Conservation (phyloP, 2,113 vertebrate genomes). For the Percina caprodes region DNA sequence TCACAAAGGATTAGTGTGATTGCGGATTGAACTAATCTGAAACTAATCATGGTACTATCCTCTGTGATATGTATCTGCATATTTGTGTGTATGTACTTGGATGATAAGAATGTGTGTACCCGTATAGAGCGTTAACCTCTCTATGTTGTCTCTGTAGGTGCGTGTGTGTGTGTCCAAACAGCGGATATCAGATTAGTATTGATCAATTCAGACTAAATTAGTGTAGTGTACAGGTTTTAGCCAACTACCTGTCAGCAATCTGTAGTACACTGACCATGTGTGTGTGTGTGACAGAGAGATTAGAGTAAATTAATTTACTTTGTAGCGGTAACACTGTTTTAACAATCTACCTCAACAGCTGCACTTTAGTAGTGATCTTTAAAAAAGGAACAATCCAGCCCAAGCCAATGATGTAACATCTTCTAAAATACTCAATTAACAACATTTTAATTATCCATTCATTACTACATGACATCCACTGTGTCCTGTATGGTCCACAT, state of each 20-base stretch:
- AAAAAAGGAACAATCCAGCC: background rate
- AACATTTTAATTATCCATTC: background rate
- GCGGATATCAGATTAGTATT: conserved; percentile 39
- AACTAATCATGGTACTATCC: conserved; percentile 49
- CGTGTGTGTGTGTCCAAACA: conserved; percentile 15
- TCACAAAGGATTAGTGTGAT: conserved; percentile 41
- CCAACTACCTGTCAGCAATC: conserved; percentile 50
- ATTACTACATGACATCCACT: background rate
- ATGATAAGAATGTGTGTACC: background rate
- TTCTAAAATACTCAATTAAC: background rate
- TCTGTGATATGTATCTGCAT: conserved; percentile 13
- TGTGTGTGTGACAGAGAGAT: conserved; percentile 33
- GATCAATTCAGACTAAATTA: conserved; percentile 41
- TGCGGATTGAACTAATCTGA: conserved; percentile 43
- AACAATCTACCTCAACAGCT: conserved; percentile 20
- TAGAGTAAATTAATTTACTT: conserved; percentile 37
- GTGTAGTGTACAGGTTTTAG: conserved; percentile 6
- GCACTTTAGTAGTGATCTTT: background rate
- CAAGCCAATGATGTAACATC: background rate
- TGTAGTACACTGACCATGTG: background rate
- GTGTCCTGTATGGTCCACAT: background rate
- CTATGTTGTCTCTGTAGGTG: background rate
- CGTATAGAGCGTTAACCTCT: background rate
- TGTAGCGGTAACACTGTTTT: background rate
- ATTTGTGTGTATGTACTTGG: background rate